These are phyloP conservation scores for Macrosoma leucophasiata DNA, from an alignment of 2,888 invertebrate genomes.

Conservation along the genomic window DNA sequence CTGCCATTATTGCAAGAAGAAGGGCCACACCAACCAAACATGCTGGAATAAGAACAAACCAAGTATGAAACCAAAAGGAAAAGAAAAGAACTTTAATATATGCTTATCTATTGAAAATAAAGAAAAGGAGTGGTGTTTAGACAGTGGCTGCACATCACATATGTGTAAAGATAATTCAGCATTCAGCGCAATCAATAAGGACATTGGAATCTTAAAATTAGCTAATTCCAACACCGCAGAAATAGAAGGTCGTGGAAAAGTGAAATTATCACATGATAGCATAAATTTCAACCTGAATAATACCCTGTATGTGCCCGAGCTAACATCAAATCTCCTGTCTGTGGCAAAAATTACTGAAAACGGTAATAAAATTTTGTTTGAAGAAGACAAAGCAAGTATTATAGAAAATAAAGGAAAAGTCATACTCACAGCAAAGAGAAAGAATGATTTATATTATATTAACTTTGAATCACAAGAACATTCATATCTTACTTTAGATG, in stretches of 20 bases:
- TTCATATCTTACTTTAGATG: no score
- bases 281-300: not conserved
- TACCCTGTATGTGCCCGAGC: not conserved
- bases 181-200: not conserved
- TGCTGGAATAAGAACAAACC: not conserved
- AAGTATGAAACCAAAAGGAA: slow-evolving; percentile 9
- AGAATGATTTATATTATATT: not conserved
- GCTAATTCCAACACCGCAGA: no score
- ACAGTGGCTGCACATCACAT: slow-evolving; percentile 17
- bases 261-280: not conserved
- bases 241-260: no score
- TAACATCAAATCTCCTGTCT: not conserved
- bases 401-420: not conserved
- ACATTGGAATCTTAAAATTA: slow-evolving; percentile 14
- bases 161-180: slow-evolving; percentile 5
- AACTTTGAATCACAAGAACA: no score
- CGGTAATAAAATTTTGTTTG: not conserved
- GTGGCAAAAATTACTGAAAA: not conserved
- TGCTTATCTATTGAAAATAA: slow-evolving; percentile 2
- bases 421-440: not conserved
- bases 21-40: not conserved
- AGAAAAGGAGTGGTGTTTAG: slow-evolving; percentile 12
- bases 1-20: not conserved
- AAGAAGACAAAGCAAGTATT: not conserved
- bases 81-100: slow-evolving; percentile 24